Evolutionary conservation across 2,113 vertebrate genomes (phyloP).

Genomic region (Gymnocephalus cernua): DNA sequence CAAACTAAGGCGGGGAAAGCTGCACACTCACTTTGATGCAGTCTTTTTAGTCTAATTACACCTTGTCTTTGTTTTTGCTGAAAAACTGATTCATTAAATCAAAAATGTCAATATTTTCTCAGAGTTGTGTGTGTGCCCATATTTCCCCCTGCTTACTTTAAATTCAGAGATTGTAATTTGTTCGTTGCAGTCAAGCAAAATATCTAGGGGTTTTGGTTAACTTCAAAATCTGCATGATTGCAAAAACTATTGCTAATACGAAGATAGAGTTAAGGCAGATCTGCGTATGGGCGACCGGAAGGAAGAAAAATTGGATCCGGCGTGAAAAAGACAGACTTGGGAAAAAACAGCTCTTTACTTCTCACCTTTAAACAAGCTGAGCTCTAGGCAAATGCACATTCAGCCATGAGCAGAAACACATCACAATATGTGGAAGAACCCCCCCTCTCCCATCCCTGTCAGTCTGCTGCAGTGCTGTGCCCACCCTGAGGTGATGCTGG

Average conservation of each 20-base stretch:
- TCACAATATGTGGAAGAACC: neutral
- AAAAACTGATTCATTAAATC: neutral
- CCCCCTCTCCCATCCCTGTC: slow-evolving; percentile 20
- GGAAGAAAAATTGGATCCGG: neutral
- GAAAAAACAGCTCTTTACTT: slow-evolving; percentile 23
- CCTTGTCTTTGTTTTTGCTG: no score
- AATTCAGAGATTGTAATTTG: neutral
- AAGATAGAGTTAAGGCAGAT: neutral
- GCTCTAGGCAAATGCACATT: neutral
- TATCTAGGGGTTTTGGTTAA: neutral
- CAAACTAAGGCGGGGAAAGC: neutral
- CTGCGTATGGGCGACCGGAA: no score
- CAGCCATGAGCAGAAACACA: neutral
- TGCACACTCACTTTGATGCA: neutral
- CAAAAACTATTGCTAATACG: no score
- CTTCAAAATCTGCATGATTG: neutral
- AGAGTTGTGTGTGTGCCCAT: neutral
- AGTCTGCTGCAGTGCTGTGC: slow-evolving; percentile 7
- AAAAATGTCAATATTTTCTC: neutral
- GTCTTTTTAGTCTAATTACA: neutral
- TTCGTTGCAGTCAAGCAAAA: neutral
- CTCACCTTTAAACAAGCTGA: neutral
- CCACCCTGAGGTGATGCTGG: slow-evolving; percentile 34
- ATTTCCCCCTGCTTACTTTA: neutral
- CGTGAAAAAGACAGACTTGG: neutral